Evolutionary conservation across 2,888 invertebrate species (phyloP), one percentile per base, ranked within the genome.

Genomic region (Lithophane socia): DNA sequence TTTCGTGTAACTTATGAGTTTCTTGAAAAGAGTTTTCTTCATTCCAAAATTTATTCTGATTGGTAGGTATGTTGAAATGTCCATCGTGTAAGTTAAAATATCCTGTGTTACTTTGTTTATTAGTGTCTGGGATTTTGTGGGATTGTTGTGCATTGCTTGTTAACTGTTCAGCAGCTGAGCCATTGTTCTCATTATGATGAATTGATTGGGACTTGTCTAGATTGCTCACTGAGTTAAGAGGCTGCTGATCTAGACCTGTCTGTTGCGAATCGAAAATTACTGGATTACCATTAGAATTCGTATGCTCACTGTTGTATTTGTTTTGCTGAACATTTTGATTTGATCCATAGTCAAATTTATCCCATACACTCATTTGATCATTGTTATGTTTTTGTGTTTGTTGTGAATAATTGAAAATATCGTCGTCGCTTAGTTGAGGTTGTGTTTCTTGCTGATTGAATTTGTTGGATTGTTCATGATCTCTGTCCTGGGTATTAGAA

Each of bases 281-380:
- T 60, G 44, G 67, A 67, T 61, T 44, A 37, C 44, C 18, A 67
- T 70, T 66, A 16, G 29, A 47, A 74, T 47, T 63, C n/a, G 29
- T 44, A 58, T 82, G 44, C 29, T 82, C 79, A 29, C 24, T 42
- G 9, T 52, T 73, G 21, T 73, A 49, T 69, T 71, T 49, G 64
- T 68, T 63, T 67, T 83, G 67, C n/a, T 67, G 73, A n/a, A 47
- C 12, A 56, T 58, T 73, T 60, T 77, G 71, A 56, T 73, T 18
- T 5, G 65, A 72, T 67, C 61, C 54, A 64, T 37, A 37, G 63
- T 87, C 78, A 54, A 86, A 69, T 69, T 76, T 77, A 65, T 88
- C 65, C 88, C 88, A 85, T 60, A 68, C 42, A 42, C 29, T 77
- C 21, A 76, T 72, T 64, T 73, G 73, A 77, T 73, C 58, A 52